A percentile compares a stretch with the other conserved stretches of the same genome.
Conservation (phyloP, 2,797 vertebrate genomes). For the Poecilia wingei region DNA sequence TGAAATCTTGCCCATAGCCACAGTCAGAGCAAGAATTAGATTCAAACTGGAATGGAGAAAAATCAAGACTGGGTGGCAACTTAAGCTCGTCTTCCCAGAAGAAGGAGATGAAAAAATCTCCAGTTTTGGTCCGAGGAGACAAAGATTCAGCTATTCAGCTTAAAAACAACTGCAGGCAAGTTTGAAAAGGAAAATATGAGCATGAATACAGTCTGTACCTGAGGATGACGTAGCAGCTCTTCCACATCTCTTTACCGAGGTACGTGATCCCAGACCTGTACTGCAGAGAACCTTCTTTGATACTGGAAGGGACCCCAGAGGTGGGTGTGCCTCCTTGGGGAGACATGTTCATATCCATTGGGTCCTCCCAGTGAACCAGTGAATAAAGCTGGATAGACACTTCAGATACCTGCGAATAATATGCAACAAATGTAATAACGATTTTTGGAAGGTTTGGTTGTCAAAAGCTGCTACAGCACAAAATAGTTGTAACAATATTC, state of each 20-base stretch:
- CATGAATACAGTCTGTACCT: slow-evolving; percentile 76
- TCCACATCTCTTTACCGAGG: slow-evolving; percentile 95
- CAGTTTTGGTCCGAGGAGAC: not conserved
- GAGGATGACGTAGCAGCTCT: slow-evolving; percentile 93
- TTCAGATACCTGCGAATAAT: slow-evolving; percentile 79
- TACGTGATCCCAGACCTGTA: slow-evolving; percentile 91
- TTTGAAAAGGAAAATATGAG: not conserved
- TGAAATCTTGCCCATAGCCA: not conserved
- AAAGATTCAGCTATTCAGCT: not conserved
- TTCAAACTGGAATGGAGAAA: not conserved
- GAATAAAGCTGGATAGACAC: slow-evolving; percentile 90
- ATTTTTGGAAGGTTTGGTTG: not conserved
- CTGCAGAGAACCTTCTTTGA: slow-evolving; percentile 89
- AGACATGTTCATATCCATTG: slow-evolving; percentile 85
- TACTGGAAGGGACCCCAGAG: slow-evolving; percentile 59
- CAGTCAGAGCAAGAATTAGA: not conserved
- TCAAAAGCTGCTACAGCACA: not conserved
- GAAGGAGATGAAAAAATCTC: not conserved
- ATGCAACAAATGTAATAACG: not conserved
- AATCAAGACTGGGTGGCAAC: not conserved
- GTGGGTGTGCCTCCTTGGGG: slow-evolving; percentile 62
- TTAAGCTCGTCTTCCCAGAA: not conserved
- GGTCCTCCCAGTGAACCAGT: slow-evolving; percentile 97
- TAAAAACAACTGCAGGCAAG: not conserved
- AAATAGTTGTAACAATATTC: not conserved